phyloP scores from a whole-genome alignment of 2,797 vertebrate genomes.

The Notamacropus eugenii region DNA sequence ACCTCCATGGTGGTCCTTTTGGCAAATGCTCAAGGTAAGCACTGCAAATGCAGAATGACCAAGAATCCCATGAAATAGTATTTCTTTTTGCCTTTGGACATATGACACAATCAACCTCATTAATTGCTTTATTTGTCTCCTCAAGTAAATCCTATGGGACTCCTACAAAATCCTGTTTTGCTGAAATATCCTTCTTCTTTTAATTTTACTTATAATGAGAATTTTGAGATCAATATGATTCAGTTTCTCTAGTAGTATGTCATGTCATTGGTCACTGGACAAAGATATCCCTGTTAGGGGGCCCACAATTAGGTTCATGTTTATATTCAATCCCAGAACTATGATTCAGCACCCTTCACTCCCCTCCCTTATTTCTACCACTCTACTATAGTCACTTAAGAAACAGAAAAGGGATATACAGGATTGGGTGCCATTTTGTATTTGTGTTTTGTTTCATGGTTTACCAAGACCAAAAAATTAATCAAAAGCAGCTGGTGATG shows the following conservation, averaged over 20 bases:
- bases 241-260: neutral
- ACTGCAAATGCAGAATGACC: neutral
- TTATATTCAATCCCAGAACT: neutral
- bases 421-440: neutral
- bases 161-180: neutral
- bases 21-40: neutral
- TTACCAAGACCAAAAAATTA: neutral
- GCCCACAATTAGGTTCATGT: neutral
- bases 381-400: neutral
- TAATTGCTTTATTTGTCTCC: neutral
- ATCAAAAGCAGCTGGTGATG: neutral
- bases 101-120: neutral
- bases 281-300: neutral
- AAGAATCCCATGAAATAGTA: neutral
- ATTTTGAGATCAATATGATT: neutral
- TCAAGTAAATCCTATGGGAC: neutral
- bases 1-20: neutral
- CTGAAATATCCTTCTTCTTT: neutral
- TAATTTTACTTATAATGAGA: neutral
- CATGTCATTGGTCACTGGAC: neutral
- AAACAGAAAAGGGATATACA: neutral
- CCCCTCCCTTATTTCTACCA: neutral
- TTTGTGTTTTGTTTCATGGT: neutral
- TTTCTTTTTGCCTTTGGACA: neutral
- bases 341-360: neutral